Evolutionary conservation across 2,113 vertebrate genomes (phyloP), one percentile per base, ranked within the genome.

Genomic region (Nothobranchius kuhntae): DNA sequence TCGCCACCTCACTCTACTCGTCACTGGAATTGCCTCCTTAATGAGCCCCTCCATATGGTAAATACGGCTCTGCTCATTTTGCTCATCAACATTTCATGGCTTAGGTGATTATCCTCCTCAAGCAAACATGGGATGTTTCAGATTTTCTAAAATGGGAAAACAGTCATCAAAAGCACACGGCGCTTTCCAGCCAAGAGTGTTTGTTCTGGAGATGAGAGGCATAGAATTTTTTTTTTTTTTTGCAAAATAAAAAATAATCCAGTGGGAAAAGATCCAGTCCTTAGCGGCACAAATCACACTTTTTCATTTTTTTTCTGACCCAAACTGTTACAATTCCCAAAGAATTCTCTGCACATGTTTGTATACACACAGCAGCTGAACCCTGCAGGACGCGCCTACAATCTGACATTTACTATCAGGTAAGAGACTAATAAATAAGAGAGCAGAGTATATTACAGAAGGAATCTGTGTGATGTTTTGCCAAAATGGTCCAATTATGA

Each of bases 11-110:
- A 44, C 60, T 81, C 90, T 86, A 84, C 88, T 93, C 91, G 90
- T 92, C 92, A 90, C 90, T 93, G 91, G 91, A 90, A 90, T 89
- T 94, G 93, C 87, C 80, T 89, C 86, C 83, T 88, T 92, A 91
- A 89, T 94, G 92, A 93, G 93, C 89, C 87, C 86, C 90, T 86
- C 61, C 59, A 86, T 73, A 92, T 89, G 82, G 90, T 85, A 94
- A 94, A 93, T 92, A 88, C 47, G 80, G 84, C 68, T 65, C 72
- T 50, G 77, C 66, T 91, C 84, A 83, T 89, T 89, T 86, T 75
- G 64, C 89, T 91, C 91, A 93, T 92, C 90, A 92, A 93, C 88
- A 91, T 93, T 93, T 90, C 76, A 93, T 91, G 83, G 69, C 74
- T 71, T 77, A 53, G 79, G 80, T 81, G 85, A 89, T 90, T 89